Base-by-base conservation (phyloP, 2,888 invertebrate genomes). In the Lasioglossum zephyrum region DNA sequence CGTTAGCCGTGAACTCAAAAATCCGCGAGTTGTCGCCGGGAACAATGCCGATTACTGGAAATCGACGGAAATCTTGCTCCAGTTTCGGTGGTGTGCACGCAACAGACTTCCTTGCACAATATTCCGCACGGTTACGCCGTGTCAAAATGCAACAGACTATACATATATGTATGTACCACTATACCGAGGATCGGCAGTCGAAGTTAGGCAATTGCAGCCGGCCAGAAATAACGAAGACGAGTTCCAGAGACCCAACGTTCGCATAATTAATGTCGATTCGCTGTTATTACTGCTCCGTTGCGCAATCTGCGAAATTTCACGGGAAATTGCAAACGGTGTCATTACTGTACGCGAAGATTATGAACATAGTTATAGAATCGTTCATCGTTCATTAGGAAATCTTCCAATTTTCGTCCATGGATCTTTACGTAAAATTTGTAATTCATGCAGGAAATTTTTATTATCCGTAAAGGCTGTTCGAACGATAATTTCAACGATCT, bases 31-130 rank as follows among this genome's bases (percentile, higher is more conserved):
- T 41, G 81, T 83, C 70, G 63, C 75, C 72, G 60, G 13, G 36
- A 78, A 73, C 76, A 70, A 83, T 70, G 79, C n/a, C 84, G 83
- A 84, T 86, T 82, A 82, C 79, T 84, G 70, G 76, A 86, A 85
- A 85, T 87, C 47, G 72, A 73, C 86, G 84, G 88, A 88, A 89
- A 85, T 80, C 81, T 74, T 57, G 73, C 80, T 81, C 77, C 79
- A 79, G 60, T 77, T 88, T 31, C 63, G 57, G 16, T n/a, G n/a
- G n/a, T 31, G 36, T 81, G 66, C 87, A 87, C 87, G 85, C 89
- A 82, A 88, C 79, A 66, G 60, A 39, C 74, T 63, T 47, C 31
- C 57, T 85, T 86, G 77, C 86, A 73, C 75, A 86, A 82, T 16
- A 53, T 53, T 44, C n/a, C 70, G 44, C 70, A n/a, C 26, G 73